Percentiles rank a stretch among this genome's conserved stretches.
These are phyloP conservation scores for Chaetoderma sp. DNA, from an alignment of 2,888 invertebrate genomes.

Conservation along the genomic window DNA sequence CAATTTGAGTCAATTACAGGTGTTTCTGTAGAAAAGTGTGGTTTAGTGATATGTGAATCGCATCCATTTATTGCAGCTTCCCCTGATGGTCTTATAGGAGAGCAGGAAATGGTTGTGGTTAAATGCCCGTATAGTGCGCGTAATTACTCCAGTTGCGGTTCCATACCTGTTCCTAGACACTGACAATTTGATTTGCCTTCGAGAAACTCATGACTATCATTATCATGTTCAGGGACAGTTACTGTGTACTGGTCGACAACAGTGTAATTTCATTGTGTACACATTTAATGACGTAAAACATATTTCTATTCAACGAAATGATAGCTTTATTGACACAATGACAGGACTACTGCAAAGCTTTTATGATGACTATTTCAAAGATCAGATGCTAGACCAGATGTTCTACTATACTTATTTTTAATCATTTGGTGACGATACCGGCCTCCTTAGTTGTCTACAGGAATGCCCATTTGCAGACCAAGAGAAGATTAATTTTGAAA, in stretches of 20 bases:
- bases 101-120: constrained; percentile 13
- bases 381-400: constrained; percentile 16
- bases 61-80: constrained; percentile 22
- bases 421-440: too few relatives aligned
- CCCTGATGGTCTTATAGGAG: constrained; percentile 25
- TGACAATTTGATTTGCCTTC: too few relatives aligned
- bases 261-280: constrained; percentile 30
- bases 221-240: constrained; percentile 35
- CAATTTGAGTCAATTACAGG: constrained; percentile 11
- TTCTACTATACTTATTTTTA: too few relatives aligned
- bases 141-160: constrained; percentile 2
- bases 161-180: constrained; percentile 20
- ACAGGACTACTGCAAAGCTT: constrained; percentile 12
- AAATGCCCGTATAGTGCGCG: constrained; percentile 26
- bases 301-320: constrained; percentile 16
- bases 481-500: too few relatives aligned
- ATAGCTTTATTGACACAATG: constrained; percentile 30
- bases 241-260: constrained; percentile 18
- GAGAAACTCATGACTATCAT: constrained; percentile 24
- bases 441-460: too few relatives aligned
- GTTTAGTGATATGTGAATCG: constrained; percentile 16
- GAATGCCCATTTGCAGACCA: too few relatives aligned
- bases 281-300: constrained; percentile 24
- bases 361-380: constrained; percentile 23
- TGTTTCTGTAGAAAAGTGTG: constrained; percentile 15